A percentile compares a stretch with the other conserved stretches of the same genome.
Evolutionary conservation across 2,797 vertebrate species (phyloP).

Genomic region (Remorina albescens): DNA sequence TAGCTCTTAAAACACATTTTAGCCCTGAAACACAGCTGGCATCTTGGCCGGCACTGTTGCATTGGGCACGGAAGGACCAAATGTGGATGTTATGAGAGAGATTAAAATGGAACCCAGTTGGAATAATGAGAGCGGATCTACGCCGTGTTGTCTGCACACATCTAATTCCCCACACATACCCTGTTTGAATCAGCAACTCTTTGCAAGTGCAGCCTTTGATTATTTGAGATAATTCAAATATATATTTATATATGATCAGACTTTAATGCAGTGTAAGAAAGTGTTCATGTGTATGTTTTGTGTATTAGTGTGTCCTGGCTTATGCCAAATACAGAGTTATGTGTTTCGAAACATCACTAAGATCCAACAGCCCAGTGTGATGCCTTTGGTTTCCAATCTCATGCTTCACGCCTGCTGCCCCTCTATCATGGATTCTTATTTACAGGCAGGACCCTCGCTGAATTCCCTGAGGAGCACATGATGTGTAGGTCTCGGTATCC

Average conservation of each 20-base stretch:
- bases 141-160: conserved; percentile 42
- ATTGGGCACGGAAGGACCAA: conserved; percentile 64
- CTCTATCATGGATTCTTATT: conserved; percentile 85
- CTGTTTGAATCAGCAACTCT: conserved; percentile 56
- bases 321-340: conserved; percentile 83
- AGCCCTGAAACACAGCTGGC: conserved; percentile 85
- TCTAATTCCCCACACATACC: conserved; percentile 51
- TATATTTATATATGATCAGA: conserved; percentile 27
- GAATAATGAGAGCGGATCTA: conserved; percentile 71
- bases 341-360: conserved; percentile 83
- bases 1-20: conserved; percentile 87
- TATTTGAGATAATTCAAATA: conserved; percentile 50
- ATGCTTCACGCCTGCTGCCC: conserved; percentile 85
- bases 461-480: conserved; percentile 80
- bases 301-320: conserved; percentile 64
- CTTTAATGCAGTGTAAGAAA: conserved; percentile 53
- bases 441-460: conserved; percentile 79
- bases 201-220: conserved; percentile 54
- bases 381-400: conserved; percentile 88
- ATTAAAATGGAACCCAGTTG: conserved; percentile 75
- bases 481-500: conserved; percentile 78
- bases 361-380: conserved; percentile 81
- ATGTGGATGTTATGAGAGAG: conserved; percentile 63
- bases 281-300: conserved; percentile 64
- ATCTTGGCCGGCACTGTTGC: conserved; percentile 77